Conservation (phyloP, 2,888 invertebrate species). For the Pseudeuparius sepicola region DNA sequence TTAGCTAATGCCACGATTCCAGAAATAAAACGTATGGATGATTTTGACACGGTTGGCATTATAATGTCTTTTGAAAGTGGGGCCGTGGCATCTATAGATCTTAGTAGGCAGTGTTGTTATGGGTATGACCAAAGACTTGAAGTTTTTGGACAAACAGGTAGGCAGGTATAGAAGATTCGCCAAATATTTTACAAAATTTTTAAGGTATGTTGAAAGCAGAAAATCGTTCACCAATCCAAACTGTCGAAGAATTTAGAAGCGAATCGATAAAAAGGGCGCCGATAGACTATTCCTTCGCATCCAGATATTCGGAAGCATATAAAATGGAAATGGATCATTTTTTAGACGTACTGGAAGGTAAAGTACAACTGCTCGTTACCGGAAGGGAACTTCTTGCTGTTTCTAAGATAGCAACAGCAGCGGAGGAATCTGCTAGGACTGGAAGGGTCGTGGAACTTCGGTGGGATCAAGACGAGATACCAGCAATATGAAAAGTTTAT, state of each 20-base stretch:
- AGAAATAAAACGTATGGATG: slow-evolving; percentile 48
- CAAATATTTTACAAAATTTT: too few relatives aligned
- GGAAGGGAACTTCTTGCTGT: slow-evolving; percentile 47
- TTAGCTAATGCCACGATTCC: slow-evolving; percentile 47
- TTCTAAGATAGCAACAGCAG: slow-evolving; percentile 47
- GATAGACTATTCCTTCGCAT: slow-evolving; percentile 52
- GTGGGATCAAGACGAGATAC: slow-evolving; percentile 44
- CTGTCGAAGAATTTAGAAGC: slow-evolving; percentile 38
- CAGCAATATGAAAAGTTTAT: too few relatives aligned
- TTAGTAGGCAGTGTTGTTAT: slow-evolving; percentile 50
- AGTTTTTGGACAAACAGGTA: slow-evolving; percentile 46
- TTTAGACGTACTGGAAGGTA: slow-evolving; percentile 45
- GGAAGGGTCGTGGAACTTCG: slow-evolving; percentile 43
- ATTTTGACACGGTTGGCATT: slow-evolving; percentile 54
- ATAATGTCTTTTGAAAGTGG: slow-evolving; percentile 53
- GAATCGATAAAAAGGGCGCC: slow-evolving; percentile 41
- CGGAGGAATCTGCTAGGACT: slow-evolving; percentile 46
- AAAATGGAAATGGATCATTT: slow-evolving; percentile 50
- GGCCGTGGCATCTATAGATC: slow-evolving; percentile 51
- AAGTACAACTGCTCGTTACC: slow-evolving; percentile 37
- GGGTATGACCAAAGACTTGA: slow-evolving; percentile 63
- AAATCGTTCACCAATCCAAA: slow-evolving; percentile 45
- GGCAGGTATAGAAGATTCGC: too few relatives aligned
- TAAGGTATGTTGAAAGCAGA: slow-evolving; percentile 43
- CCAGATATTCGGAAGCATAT: slow-evolving; percentile 47